Percentiles rank a stretch among this genome's conserved stretches.
Conservation (phyloP, 2,888 invertebrate genomes). For the Drosophila recens region DNA sequence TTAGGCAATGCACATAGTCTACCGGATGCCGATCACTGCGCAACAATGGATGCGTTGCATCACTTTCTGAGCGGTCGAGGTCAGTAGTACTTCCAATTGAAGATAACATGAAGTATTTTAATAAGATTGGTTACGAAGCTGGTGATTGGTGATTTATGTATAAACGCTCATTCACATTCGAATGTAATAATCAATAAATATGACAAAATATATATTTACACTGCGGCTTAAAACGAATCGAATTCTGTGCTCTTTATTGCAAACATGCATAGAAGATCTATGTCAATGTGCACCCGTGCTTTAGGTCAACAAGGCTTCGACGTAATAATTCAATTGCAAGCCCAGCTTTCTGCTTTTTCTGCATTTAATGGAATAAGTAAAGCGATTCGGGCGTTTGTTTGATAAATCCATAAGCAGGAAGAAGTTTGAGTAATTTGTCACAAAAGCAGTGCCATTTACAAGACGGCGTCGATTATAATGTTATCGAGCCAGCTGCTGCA, state of each 20-base stretch:
- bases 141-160: slow-evolving; percentile 1
- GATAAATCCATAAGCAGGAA: not conserved
- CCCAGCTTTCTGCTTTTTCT: not conserved
- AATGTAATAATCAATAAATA: not conserved
- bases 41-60: slow-evolving; percentile 82
- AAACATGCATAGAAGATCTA: not conserved
- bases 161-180: slow-evolving; percentile 32
- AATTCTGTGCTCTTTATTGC: not conserved
- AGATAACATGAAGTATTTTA: slow-evolving; percentile 8
- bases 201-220: not conserved
- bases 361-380: not conserved
- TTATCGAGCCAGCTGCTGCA: slow-evolving; percentile 9
- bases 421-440: not conserved
- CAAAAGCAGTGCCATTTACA: not conserved
- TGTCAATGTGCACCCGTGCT: not conserved
- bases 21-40: slow-evolving; percentile 69
- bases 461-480: slow-evolving; percentile 15
- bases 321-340: not conserved
- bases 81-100: slow-evolving; percentile 6
- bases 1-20: slow-evolving; percentile 75
- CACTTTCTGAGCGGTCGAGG: slow-evolving; percentile 76
- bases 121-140: not conserved
- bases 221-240: not conserved
- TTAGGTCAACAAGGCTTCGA: not conserved
- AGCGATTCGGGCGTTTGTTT: not conserved